Conservation (phyloP, 2,113 vertebrate species). For the Melanerpes formicivorus region DNA sequence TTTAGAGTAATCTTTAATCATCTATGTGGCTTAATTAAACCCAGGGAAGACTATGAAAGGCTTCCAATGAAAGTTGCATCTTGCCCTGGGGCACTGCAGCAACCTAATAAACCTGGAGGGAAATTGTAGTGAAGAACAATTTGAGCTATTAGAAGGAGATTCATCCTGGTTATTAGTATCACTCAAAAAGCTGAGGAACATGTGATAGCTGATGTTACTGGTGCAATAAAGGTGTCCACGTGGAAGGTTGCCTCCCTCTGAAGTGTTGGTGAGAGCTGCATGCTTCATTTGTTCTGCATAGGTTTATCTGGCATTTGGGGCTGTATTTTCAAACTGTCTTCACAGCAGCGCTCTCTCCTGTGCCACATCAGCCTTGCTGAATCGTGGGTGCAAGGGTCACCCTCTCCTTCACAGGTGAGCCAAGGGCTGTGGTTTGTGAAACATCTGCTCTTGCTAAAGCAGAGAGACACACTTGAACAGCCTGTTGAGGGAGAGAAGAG, state of each 20-base stretch:
- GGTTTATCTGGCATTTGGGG: not conserved
- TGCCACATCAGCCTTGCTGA: fast-evolving
- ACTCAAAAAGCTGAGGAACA: not conserved
- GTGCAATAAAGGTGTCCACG: fast-evolving
- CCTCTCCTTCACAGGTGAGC: not conserved
- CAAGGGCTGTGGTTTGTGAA: not conserved
- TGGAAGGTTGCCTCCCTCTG: not conserved
- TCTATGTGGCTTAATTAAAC: not conserved
- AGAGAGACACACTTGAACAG: not conserved
- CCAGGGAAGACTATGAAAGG: not conserved
- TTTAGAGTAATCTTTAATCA: not conserved
- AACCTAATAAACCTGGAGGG: not conserved
- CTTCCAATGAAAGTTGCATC: not conserved
- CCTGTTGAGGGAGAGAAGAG: not conserved
- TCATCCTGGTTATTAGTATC: not conserved
- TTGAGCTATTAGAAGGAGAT: not conserved
- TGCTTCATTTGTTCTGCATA: fast-evolving
- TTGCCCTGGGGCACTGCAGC: not conserved
- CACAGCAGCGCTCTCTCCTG: no score
- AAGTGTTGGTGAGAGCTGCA: not conserved
- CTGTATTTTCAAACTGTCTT: not conserved
- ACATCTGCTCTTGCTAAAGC: not conserved
- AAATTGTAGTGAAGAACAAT: not conserved
- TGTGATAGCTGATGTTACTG: not conserved
- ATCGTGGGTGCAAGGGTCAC: not conserved